A percentile compares a stretch with the other conserved stretches of the same genome.
Evolutionary conservation across 2,113 vertebrate species (phyloP).

Genomic region (Lamprotornis superbus): DNA sequence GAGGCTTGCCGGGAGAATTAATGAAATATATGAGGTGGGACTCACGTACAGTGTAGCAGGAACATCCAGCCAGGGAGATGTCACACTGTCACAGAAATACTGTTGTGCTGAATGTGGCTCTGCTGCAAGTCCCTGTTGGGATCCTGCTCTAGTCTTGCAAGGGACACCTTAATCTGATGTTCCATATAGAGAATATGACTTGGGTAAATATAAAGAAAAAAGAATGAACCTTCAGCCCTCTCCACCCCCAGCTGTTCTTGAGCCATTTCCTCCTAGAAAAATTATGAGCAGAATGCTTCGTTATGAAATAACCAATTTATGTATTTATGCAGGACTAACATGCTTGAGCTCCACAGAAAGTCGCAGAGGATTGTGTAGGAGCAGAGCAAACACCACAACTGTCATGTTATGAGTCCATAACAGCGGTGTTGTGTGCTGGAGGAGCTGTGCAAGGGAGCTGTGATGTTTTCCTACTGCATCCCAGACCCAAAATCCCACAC

Average conservation of each 20-base stretch:
- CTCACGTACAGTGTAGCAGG: background rate
- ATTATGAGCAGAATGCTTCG: background rate
- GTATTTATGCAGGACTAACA: background rate
- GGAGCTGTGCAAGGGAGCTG: background rate
- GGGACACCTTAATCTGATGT: background rate
- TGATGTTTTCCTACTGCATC: background rate
- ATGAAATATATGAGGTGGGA: background rate
- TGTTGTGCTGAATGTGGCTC: background rate
- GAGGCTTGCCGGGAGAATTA: background rate
- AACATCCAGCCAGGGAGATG: background rate
- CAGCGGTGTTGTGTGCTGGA: rapidly evolving
- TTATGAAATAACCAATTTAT: background rate
- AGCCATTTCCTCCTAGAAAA: background rate
- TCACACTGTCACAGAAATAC: background rate
- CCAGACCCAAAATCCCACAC: background rate
- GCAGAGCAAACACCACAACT: background rate
- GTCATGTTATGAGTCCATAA: background rate
- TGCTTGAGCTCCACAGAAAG: background rate
- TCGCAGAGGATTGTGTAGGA: background rate
- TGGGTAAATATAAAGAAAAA: background rate
- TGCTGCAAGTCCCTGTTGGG: background rate
- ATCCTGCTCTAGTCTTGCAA: background rate
- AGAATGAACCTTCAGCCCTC: background rate
- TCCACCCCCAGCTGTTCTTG: background rate
- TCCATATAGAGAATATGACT: rapidly evolving